phyloP scores from a whole-genome alignment of 2,797 vertebrate species.

The Enteromius treurensis region DNA sequence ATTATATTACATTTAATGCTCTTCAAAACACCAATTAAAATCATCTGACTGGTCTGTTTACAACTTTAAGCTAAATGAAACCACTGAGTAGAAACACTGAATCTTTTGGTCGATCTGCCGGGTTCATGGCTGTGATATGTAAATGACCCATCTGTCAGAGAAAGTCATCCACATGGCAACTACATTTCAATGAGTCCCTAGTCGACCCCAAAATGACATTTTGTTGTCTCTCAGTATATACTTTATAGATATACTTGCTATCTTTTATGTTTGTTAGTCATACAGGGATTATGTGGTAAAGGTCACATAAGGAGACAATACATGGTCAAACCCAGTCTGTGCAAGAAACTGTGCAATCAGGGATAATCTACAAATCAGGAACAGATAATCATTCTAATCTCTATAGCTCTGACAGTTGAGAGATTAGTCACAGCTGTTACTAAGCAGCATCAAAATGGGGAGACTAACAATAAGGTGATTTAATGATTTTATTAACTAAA shows the following conservation, averaged over 20 bases:
- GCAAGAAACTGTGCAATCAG: not conserved
- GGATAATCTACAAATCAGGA: conserved; percentile 18
- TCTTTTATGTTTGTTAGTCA: not conserved
- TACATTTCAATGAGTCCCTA: conserved; percentile 2
- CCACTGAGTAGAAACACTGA: not conserved
- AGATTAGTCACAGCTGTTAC: conserved; percentile 21
- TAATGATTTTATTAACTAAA: not conserved
- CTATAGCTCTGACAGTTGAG: not conserved
- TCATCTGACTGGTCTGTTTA: not conserved
- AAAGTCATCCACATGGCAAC: conserved; percentile 20
- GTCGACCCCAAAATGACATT: conserved; percentile 4
- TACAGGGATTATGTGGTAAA: not conserved
- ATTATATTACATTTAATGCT: not conserved
- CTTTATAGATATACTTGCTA: not conserved
- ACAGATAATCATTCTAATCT: conserved; percentile 8
- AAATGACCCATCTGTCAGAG: conserved; percentile 33
- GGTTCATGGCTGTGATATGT: conserved; percentile 20
- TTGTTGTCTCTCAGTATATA: not conserved
- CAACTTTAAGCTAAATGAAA: not conserved
- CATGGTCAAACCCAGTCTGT: not conserved
- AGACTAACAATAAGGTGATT: not conserved
- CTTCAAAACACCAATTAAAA: not conserved
- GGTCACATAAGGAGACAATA: not conserved
- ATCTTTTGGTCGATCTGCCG: conserved; percentile 1
- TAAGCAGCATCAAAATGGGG: not conserved